Conservation (phyloP, 2,113 vertebrate genomes). For the Cervus canadensis region DNA sequence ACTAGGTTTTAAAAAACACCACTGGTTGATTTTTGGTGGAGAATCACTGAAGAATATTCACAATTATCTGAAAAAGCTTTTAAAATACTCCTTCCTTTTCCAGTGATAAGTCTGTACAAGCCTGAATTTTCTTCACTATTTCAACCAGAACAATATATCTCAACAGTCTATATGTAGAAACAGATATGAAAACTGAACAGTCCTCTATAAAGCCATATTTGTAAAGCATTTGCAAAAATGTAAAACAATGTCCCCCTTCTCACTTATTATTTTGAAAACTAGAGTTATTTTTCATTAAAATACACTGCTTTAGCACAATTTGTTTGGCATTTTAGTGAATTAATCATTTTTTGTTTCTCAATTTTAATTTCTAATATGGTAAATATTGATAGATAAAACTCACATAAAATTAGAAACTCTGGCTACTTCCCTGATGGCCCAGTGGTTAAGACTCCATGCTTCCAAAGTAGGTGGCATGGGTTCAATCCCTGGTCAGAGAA, state of each 20-base stretch:
- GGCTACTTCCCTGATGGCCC: neutral
- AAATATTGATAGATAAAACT: neutral
- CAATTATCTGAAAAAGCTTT: neutral
- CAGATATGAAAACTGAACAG: neutral
- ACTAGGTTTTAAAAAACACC: neutral
- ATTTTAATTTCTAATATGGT: neutral
- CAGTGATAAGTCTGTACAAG: neutral
- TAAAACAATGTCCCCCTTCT: neutral
- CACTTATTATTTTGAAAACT: neutral
- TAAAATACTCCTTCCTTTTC: neutral
- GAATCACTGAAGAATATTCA: neutral
- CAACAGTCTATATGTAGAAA: neutral
- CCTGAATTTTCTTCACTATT: neutral
- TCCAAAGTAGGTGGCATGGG: neutral
- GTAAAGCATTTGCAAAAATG: neutral
- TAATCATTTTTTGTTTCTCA: neutral
- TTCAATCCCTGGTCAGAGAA: neutral
- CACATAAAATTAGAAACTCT: neutral
- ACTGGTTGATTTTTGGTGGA: neutral
- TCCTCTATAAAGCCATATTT: neutral
- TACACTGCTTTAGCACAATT: neutral
- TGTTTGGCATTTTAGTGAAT: neutral
- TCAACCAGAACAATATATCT: neutral
- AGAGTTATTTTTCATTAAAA: neutral
- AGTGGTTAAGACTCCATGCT: neutral